Conservation (phyloP, 2,113 vertebrate species). For the Phodopus roborovskii region DNA sequence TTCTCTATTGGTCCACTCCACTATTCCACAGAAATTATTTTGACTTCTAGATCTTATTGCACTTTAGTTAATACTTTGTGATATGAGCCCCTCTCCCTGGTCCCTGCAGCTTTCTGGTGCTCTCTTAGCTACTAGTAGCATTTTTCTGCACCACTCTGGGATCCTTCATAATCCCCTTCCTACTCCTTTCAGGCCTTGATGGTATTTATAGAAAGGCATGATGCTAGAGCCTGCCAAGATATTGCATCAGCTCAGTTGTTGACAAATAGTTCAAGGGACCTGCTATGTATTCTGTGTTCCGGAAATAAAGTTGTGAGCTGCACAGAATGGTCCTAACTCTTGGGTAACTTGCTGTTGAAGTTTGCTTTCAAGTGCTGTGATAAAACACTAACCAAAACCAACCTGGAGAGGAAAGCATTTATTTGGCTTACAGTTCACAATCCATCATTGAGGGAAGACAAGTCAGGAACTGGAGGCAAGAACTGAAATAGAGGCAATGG, state of each 20-base stretch:
- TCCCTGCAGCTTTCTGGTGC: neutral
- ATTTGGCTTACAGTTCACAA: neutral
- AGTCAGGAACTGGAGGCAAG: neutral
- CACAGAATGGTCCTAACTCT: neutral
- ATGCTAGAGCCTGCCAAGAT: constrained; percentile 29
- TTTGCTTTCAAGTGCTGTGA: neutral
- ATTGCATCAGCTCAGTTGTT: constrained; percentile 44
- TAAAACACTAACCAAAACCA: neutral
- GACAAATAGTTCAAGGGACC: neutral
- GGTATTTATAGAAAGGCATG: constrained; percentile 24
- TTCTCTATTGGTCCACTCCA: neutral
- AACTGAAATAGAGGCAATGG: neutral
- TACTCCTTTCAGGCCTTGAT: neutral
- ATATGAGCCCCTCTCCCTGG: neutral
- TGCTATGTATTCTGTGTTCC: constrained; percentile 11
- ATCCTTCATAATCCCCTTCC: neutral
- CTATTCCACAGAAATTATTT: neutral
- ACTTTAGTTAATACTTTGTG: neutral
- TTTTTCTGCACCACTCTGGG: neutral
- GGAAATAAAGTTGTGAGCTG: constrained; percentile 42
- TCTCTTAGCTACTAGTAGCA: neutral
- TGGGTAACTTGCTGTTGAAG: neutral
- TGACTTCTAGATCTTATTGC: neutral
- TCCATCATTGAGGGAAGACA: neutral
- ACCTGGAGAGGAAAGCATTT: neutral